These are phyloP conservation scores for Sinosuthora webbiana DNA, from an alignment of 2,113 vertebrate species.

Conservation along the genomic window DNA sequence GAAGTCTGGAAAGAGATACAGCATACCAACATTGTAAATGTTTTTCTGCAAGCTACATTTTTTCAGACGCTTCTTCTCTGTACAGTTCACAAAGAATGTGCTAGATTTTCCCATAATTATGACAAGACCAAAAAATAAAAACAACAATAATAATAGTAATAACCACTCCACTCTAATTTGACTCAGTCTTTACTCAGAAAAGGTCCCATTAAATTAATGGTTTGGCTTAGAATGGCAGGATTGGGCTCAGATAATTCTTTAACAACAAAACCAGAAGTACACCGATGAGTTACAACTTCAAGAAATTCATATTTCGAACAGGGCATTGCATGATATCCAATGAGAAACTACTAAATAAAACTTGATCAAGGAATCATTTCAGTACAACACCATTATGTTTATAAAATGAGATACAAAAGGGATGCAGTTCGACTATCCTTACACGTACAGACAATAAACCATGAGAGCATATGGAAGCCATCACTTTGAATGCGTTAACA, in stretches of 20 bases:
- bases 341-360: conserved; percentile 17
- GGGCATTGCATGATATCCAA: conserved; percentile 22
- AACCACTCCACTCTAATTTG: conserved; percentile 18
- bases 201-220: conserved; percentile 1
- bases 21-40: background rate
- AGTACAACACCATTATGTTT: background rate
- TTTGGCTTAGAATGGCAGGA: background rate
- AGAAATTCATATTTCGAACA: conserved; percentile 31
- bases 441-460: conserved; percentile 54
- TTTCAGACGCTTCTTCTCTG: conserved; percentile 48
- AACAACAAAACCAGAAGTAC: conserved; percentile 64
- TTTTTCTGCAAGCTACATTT: conserved; percentile 38
- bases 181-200: conserved; percentile 1
- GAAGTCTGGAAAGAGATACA: conserved; percentile 29
- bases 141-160: background rate
- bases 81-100: conserved; percentile 58
- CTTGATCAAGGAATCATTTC: background rate
- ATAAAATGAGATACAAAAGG: conserved; percentile 17
- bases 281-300: conserved; percentile 54
- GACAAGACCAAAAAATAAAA: conserved; percentile 51
- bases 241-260: conserved; percentile 42
- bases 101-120: conserved; percentile 66
- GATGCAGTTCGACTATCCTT: conserved; percentile 24
- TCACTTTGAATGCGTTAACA: conserved; percentile 43
- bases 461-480: conserved; percentile 54